phyloP scores from a whole-genome alignment of 1,140 invertebrate species.

The Bombus confusus region DNA sequence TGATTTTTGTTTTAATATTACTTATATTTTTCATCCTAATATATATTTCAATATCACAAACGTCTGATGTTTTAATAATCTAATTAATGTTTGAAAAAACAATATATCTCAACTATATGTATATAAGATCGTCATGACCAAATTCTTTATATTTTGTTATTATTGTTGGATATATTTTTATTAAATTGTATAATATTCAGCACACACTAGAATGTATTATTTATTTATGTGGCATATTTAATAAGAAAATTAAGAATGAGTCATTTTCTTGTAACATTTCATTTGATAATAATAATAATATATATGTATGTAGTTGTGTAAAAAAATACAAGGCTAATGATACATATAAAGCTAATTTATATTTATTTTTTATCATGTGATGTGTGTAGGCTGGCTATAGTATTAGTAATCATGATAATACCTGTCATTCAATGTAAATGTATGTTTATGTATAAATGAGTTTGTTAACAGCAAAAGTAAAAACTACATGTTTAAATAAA shows the following conservation, averaged over 20 bases:
- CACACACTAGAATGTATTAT: not conserved
- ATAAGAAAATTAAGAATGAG: not conserved
- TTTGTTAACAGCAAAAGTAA: conserved; percentile 7
- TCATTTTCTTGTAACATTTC: conserved; percentile 24
- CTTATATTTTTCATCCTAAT: not conserved
- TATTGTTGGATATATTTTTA: conserved; percentile 1
- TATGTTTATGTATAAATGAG: conserved; percentile 7
- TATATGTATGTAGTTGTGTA: not conserved
- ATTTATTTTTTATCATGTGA: conserved; percentile 37
- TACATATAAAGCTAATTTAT: conserved; percentile 28
- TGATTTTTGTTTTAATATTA: conserved; percentile 3
- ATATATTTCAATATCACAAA: not conserved
- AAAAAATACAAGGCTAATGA: conserved; percentile 33
- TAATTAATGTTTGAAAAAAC: not conserved
- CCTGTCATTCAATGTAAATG: conserved; percentile 21
- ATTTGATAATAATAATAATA: no score
- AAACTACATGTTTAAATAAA: conserved; percentile 39
- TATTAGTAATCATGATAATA: conserved; percentile 9
- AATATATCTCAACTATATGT: not conserved
- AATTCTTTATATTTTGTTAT: not conserved
- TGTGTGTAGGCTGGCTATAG: conserved; percentile 32
- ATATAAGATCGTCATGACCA: not conserved
- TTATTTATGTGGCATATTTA: conserved; percentile 16
- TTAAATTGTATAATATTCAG: conserved; percentile 12
- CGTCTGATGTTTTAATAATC: not conserved